These are phyloP conservation scores for Karalla daura DNA, from an alignment of 2,797 vertebrate species.

Conservation along the genomic window DNA sequence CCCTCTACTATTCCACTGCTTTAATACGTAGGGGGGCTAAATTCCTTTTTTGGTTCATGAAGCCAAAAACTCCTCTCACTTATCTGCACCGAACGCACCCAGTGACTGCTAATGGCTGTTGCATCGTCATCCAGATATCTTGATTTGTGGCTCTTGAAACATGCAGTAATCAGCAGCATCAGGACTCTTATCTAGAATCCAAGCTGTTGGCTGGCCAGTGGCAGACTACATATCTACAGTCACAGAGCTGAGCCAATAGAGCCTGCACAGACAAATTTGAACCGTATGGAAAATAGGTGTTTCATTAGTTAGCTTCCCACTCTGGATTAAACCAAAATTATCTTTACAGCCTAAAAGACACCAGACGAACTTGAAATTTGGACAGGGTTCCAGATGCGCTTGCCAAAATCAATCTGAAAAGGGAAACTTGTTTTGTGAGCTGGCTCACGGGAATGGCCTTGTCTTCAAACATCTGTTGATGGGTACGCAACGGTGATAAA, in stretches of 20 bases:
- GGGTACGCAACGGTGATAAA: conserved; percentile 6
- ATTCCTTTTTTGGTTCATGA: background rate
- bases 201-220: background rate
- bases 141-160: background rate
- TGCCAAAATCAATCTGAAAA: conserved; percentile 42
- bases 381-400: conserved; percentile 42
- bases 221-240: background rate
- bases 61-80: background rate
- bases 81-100: background rate
- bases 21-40: background rate
- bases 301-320: conserved; percentile 19
- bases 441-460: conserved; percentile 13
- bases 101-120: background rate
- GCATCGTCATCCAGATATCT: background rate
- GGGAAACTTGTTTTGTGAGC: conserved; percentile 30
- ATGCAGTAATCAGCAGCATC: background rate
- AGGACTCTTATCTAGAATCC: background rate
- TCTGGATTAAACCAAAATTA: conserved; percentile 31
- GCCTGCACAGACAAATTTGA: conserved; percentile 10
- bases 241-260: background rate
- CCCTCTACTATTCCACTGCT: background rate
- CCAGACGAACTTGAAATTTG: conserved; percentile 31
- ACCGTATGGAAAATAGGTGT: conserved; percentile 3
- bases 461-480: conserved; percentile 45
- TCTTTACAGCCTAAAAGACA: conserved; percentile 27